Base-by-base conservation (phyloP, 2,797 vertebrate species). In the Chlorospingus flavigularis region DNA sequence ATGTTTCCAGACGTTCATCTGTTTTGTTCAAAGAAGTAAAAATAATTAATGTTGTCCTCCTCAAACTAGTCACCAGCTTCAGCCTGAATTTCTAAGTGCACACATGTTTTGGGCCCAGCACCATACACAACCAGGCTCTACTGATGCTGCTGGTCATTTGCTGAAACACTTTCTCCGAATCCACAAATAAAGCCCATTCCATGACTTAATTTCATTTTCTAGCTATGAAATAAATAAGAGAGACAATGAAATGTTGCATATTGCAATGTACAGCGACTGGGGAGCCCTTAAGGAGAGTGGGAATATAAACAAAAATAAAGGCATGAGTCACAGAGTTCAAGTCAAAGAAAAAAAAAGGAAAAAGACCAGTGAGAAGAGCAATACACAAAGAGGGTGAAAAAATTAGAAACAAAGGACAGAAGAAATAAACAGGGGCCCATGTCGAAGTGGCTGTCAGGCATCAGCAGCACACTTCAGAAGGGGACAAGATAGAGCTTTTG, bases 291-390 rank as follows among this genome's bases (percentile, higher is more conserved):
- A 83, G 51, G 33, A 58, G 55, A 91, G 28, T 30, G 47, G 31
- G 67, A 91, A 90, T 51, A 51, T 45, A 50, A 95, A 92, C 60
- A 89, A 79, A 91, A 92, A 65, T 65, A 35, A 90, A 73, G 18
- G 45, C 58, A 40, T 39, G 58, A 94, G n/a, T 62, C 74, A 87
- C 0, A 75, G 21, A 74, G 31, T 43, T 39, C 42, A 83, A 94
- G 65, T 7, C n/a, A 54, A 63, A 79, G 5, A 5, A 23, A 23
- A 33, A 33, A 33, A 45, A n/a, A 6, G 9, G 5, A 26, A 11
- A 60, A 70, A 62, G 33, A 51, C 23, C 5, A 31, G 39, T 19
- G 39, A 82, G 17, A 82, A 63, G 10, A 91, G 20, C 23, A 35
- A 72, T 45, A 72, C 28, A 54, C 3, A 7, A 60, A 88, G 11